Conservation (phyloP, 2,888 invertebrate genomes). For the Arrhopalites spinosus region DNA sequence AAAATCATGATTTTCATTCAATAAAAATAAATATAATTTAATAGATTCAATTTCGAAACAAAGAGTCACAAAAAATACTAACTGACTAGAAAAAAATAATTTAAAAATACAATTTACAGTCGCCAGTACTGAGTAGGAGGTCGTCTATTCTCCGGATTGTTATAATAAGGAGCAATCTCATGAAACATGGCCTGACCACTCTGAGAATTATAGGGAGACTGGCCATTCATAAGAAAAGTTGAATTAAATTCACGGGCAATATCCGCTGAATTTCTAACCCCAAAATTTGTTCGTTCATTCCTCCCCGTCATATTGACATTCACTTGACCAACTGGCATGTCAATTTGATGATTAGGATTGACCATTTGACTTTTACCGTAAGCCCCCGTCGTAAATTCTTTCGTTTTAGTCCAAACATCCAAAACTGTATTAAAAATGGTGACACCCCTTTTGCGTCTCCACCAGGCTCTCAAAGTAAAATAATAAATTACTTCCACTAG, state of each 20-base stretch:
- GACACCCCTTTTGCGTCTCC: constrained; percentile 16
- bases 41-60: no score
- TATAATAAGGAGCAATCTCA: constrained; percentile 12
- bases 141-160: neutral
- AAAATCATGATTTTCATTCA: no score
- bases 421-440: constrained; percentile 1
- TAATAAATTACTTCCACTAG: constrained; percentile 44
- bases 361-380: neutral
- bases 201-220: neutral
- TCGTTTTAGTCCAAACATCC: constrained; percentile 2
- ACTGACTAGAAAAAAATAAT: no score
- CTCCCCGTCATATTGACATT: neutral
- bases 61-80: no score
- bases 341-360: neutral
- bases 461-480: constrained; percentile 40
- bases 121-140: constrained; percentile 5
- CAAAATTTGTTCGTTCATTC: neutral
- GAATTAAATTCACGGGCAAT: neutral
- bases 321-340: neutral
- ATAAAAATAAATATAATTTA: no score
- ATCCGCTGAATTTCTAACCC: neutral
- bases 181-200: neutral
- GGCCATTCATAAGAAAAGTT: neutral
- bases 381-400: neutral
- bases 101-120: no score